Evolutionary conservation across 2,113 vertebrate species (phyloP).

Genomic region (Bos javanicus): DNA sequence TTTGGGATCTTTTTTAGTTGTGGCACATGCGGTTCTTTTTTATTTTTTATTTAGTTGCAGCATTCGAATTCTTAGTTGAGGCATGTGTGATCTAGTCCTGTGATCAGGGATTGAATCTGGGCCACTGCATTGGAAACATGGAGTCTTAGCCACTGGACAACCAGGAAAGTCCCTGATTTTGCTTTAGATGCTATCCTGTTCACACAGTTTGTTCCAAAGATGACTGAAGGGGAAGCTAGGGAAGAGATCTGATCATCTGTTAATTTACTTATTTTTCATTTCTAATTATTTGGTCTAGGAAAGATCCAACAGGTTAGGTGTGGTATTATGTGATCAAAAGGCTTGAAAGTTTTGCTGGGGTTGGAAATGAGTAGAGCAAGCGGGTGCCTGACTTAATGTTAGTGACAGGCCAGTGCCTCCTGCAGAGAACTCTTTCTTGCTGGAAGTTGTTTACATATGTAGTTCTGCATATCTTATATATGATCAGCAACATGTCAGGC

Average conservation of each 20-base stretch:
- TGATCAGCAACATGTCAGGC: neutral
- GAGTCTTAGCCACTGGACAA: neutral
- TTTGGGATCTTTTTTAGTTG: neutral
- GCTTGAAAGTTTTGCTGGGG: neutral
- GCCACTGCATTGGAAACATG: neutral
- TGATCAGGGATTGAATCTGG: neutral
- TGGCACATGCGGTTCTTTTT: neutral
- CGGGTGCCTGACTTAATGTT: neutral
- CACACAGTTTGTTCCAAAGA: neutral
- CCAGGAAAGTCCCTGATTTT: neutral
- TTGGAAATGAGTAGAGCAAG: neutral
- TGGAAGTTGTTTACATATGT: neutral
- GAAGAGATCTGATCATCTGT: neutral
- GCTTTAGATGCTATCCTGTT: neutral
- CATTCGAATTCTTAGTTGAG: neutral
- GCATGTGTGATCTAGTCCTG: neutral
- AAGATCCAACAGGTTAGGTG: neutral
- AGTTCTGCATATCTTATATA: neutral
- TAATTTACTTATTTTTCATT: neutral
- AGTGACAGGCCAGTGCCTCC: neutral
- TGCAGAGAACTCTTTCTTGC: neutral
- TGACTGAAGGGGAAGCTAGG: neutral
- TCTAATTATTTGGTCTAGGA: neutral
- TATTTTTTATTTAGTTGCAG: neutral
- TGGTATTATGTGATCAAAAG: neutral